Percentiles rank a stretch among this genome's conserved stretches.
phyloP scores from a whole-genome alignment of 2,113 vertebrate genomes.

The Mastomys coucha region DNA sequence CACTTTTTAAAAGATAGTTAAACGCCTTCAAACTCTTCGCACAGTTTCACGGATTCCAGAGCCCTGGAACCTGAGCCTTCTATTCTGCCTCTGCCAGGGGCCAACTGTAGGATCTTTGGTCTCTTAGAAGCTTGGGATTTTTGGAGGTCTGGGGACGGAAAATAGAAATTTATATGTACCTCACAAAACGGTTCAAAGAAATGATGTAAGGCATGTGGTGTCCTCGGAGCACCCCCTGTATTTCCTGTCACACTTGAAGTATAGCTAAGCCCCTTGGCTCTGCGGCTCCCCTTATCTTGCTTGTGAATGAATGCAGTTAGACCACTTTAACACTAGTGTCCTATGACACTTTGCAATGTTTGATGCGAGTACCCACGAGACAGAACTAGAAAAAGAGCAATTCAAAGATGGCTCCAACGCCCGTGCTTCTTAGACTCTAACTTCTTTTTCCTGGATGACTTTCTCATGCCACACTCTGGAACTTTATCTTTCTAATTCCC shows the following conservation, averaged over 20 bases:
- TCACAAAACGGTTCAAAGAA: neutral
- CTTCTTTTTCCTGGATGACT: neutral
- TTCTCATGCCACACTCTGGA: neutral
- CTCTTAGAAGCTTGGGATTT: neutral
- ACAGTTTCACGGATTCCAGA: neutral
- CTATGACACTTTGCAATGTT: neutral
- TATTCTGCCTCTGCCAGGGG: no score
- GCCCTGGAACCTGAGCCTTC: neutral
- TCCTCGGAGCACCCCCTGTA: neutral
- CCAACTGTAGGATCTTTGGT: neutral
- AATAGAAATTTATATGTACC: neutral
- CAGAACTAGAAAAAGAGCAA: neutral
- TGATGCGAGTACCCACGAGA: neutral
- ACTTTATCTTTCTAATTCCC: neutral
- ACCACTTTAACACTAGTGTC: neutral
- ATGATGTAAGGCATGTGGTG: neutral
- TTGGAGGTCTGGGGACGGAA: neutral
- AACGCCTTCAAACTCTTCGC: neutral
- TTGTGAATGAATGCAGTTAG: neutral
- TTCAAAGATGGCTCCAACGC: neutral
- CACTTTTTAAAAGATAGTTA: neutral
- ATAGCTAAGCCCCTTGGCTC: neutral
- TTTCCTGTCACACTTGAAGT: neutral
- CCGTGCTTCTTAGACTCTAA: neutral
- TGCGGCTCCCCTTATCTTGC: neutral